These are phyloP conservation scores for Epinephelus coioides DNA, from an alignment of 2,797 vertebrate species.

Conservation along the genomic window DNA sequence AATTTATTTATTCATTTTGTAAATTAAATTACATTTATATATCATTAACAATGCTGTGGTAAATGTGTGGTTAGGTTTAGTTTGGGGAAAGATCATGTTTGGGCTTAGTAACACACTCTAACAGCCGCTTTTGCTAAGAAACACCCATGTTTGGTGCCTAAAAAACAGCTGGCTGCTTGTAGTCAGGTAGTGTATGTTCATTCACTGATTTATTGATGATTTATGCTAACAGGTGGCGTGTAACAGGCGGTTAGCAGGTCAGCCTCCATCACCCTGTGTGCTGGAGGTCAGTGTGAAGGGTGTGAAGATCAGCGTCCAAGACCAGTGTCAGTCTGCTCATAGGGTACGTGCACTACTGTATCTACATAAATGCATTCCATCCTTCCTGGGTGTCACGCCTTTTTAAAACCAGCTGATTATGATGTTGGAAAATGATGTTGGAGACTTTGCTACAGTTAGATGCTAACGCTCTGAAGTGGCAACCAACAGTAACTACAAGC, in stretches of 20 bases:
- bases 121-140: too few species aligned
- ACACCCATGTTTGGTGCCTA: too few species aligned
- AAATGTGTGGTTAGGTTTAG: too few species aligned
- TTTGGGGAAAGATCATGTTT: too few species aligned
- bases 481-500: constrained; percentile 9
- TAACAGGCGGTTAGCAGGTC: constrained; percentile 90
- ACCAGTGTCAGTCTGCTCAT: constrained; percentile 88
- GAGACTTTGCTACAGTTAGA: neutral
- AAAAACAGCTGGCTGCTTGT: too few species aligned
- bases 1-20: too few species aligned
- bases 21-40: too few species aligned
- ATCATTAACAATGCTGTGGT: too few species aligned
- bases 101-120: too few species aligned
- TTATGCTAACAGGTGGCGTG: constrained; percentile 90
- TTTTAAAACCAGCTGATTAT: neutral
- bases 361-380: too few species aligned
- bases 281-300: constrained; percentile 94
- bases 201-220: neutral
- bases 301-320: constrained; percentile 91
- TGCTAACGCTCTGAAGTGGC: neutral
- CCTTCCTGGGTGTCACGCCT: neutral
- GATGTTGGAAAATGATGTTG: neutral
- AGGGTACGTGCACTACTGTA: constrained; percentile 77
- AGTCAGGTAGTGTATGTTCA: neutral
- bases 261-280: constrained; percentile 92